Evolutionary conservation across 1,140 invertebrate species (phyloP), one percentile per base, ranked within the genome.

Genomic region (Macrobrachium nipponense): DNA sequence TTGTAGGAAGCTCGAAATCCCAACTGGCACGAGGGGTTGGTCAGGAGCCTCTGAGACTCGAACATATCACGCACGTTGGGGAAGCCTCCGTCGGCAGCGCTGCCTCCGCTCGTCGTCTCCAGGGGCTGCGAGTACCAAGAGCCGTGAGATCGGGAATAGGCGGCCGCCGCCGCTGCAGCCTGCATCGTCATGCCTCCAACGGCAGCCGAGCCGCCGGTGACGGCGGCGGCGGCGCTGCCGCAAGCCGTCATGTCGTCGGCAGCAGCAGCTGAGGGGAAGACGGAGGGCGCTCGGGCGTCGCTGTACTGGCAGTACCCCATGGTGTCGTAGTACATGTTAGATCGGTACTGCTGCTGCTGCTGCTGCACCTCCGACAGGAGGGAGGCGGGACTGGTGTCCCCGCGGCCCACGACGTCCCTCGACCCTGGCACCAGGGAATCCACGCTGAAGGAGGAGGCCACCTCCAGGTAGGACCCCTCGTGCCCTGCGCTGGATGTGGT

Each of bases 391-490:
- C 44, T 86, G 82, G 87, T 60, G 20, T 84, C 84, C 20, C 86
- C 80, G 0, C 89, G 85, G 8, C 78, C 78, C n/a, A n/a, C n/a
- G 6, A 75, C 84, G 4, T 88, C 87, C 77, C 88, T 82, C 8
- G 85, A 84, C 43, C 87, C 86, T 15, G 89, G 89, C 78, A 90
- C 89, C 23, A 90, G 82, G 61, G 88, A 86, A 70, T 90, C 90
- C 60, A 90, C 89, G 51, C 84, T 89, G 83, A 90, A 90, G 0
- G 89, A 88, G 18, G 88, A 88, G 12, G 79, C 89, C 18, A 89
- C 87, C 58, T 86, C 84, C 77, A 86, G 77, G 61, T 87, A 79
- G 0, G 82, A 79, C 3, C 82, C 80, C 60, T 88, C 87, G 59
- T 89, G 86, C 11, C 68, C 76, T 14, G 76, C 61, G 77, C 87